Conservation (phyloP, 2,797 vertebrate species). For the Danio tinwini region DNA sequence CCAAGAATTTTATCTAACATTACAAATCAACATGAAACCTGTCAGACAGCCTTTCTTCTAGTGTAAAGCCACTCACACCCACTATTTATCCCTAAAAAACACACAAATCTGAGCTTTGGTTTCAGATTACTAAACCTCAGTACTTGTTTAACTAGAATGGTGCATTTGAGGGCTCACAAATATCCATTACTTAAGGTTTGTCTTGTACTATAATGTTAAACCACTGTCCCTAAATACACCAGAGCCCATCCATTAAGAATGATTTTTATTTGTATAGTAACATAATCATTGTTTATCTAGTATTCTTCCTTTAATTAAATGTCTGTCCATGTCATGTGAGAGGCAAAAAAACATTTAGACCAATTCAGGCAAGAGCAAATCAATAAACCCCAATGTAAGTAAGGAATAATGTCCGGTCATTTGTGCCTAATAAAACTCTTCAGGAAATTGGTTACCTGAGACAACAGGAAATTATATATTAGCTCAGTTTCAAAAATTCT, state of each 20-base stretch:
- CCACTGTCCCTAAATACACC: no score
- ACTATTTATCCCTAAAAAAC: neutral
- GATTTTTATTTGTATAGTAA: neutral
- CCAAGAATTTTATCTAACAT: neutral
- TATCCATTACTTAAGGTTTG: neutral
- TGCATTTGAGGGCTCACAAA: neutral
- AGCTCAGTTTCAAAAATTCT: no score
- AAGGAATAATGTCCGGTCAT: neutral
- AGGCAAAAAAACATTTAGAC: neutral
- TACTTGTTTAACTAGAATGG: neutral
- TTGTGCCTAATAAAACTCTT: no score
- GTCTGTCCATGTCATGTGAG: neutral
- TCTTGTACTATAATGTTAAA: neutral
- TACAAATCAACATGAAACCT: neutral
- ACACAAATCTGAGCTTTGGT: neutral
- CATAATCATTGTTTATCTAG: neutral
- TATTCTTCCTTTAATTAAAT: neutral
- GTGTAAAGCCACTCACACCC: neutral
- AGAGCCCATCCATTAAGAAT: neutral
- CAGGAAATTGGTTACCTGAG: no score
- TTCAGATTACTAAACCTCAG: slow-evolving; percentile 1
- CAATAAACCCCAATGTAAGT: no score
- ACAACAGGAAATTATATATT: no score
- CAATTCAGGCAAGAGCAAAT: no score
- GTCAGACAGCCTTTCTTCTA: neutral